Conservation (phyloP, 2,888 invertebrate species). For the Malacosoma neustria region DNA sequence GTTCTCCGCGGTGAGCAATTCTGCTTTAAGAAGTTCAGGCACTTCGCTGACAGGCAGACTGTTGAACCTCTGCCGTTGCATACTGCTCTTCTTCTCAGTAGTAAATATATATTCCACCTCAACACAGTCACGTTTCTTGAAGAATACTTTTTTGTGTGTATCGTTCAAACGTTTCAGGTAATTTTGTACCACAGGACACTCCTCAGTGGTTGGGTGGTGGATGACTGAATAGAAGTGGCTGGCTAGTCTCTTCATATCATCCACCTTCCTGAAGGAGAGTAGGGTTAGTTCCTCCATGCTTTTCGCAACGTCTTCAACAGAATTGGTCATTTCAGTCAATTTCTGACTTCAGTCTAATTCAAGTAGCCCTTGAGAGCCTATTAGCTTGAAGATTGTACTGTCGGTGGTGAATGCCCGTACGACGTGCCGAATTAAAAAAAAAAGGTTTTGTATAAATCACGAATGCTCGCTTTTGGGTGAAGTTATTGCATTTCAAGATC, state of each 20-base stretch:
- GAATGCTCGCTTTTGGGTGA: conserved; percentile 25
- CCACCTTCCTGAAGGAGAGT: conserved; percentile 52
- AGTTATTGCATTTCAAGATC: conserved; percentile 63
- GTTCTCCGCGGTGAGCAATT: conserved; percentile 39
- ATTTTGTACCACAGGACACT: conserved; percentile 30
- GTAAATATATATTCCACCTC: conserved; percentile 66
- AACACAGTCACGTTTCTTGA: conserved; percentile 47
- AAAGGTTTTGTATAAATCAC: conserved; percentile 27
- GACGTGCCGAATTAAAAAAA: conserved; percentile 18
- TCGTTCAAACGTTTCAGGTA: conserved; percentile 46
- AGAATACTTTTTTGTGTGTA: conserved; percentile 44
- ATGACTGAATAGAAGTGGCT: conserved; percentile 48
- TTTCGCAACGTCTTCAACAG: conserved; percentile 29
- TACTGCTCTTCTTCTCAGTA: conserved; percentile 58
- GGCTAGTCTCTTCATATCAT: conserved; percentile 53
- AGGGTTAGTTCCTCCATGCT: conserved; percentile 44
- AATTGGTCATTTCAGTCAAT: conserved; percentile 15
- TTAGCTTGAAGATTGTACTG: conserved; percentile 9
- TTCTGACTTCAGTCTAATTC: conserved; percentile 4
- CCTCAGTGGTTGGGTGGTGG: conserved; percentile 45
- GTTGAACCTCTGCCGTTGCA: conserved; percentile 61
- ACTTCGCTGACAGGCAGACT: conserved; percentile 63
- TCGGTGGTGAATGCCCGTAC: conserved; percentile 35
- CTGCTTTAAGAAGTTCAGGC: conserved; percentile 56
- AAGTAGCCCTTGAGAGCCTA: conserved; percentile 6